Percentiles rank a stretch among this genome's conserved stretches.
Conservation (phyloP, 2,888 invertebrate genomes). For the Heliothis peltigera region DNA sequence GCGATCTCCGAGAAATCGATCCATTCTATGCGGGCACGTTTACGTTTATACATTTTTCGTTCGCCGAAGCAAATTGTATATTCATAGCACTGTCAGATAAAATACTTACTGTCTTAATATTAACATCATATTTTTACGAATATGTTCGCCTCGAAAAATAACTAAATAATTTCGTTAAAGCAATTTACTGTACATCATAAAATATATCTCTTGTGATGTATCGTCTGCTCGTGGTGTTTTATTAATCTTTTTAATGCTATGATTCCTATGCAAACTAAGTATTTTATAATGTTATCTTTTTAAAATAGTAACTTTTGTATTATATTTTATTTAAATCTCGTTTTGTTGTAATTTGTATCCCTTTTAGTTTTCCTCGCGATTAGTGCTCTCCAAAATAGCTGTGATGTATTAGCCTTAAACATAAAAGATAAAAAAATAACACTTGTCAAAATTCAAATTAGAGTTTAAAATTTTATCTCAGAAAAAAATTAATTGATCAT, state of each 20-base stretch:
- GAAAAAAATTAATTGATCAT: too few species aligned
- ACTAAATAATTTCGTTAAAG: background rate
- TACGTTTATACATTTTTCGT: background rate
- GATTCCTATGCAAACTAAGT: background rate
- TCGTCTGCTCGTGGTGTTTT: background rate
- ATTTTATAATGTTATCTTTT: background rate
- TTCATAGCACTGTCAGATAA: constrained; percentile 11
- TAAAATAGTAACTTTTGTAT: too few species aligned
- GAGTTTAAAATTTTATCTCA: too few species aligned
- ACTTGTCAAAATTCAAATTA: too few species aligned
- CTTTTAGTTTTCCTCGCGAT: too few species aligned
- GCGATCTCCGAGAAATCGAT: background rate
- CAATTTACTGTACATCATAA: background rate
- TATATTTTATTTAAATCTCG: too few species aligned
- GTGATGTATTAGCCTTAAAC: too few species aligned
- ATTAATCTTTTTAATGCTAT: background rate
- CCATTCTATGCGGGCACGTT: background rate
- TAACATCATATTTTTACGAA: constrained; percentile 17
- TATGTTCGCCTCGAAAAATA: background rate
- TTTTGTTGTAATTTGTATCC: too few species aligned
- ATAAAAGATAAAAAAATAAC: too few species aligned
- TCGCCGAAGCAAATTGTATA: constrained; percentile 16
- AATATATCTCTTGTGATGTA: background rate
- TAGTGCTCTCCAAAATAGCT: too few species aligned
- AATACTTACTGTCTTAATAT: constrained; percentile 17